phyloP scores from a whole-genome alignment of 2,113 vertebrate species.

The Zeus faber region DNA sequence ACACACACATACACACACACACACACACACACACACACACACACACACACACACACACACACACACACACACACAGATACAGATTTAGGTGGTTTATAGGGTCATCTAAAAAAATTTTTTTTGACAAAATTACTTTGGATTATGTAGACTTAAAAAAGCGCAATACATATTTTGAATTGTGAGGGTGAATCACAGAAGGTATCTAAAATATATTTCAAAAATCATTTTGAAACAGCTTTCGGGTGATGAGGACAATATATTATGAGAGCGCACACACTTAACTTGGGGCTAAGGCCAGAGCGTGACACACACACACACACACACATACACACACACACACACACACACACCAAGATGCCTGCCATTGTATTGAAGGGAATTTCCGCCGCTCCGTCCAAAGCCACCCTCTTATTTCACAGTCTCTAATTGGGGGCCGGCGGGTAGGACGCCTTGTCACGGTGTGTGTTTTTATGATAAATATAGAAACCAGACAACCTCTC shows the following conservation, averaged over 20 bases:
- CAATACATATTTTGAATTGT: no score
- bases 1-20: constrained; percentile 21
- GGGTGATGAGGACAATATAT: no score
- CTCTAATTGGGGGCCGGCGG: constrained; percentile 38
- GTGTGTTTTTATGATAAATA: constrained; percentile 63
- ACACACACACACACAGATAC: not conserved
- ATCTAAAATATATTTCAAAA: no score
- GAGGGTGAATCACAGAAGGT: no score
- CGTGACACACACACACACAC: not conserved
- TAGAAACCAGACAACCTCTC: constrained; percentile 52
- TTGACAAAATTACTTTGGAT: no score
- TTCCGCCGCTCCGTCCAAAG: constrained; percentile 28
- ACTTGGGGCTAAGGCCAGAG: no score
- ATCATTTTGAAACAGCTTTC: no score
- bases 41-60: not conserved
- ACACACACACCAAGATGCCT: constrained; percentile 21
- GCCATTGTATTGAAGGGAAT: constrained; percentile 7
- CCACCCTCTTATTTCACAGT: constrained; percentile 29
- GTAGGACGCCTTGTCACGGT: constrained; percentile 28
- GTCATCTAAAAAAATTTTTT: no score
- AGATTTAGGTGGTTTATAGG: no score
- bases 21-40: not conserved
- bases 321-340: constrained; percentile 18
- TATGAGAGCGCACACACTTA: no score
- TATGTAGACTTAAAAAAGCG: no score